A percentile compares a stretch with the other conserved stretches of the same genome.
Conservation (phyloP, 2,888 invertebrate species). For the Callyntrura guangdongensis region DNA sequence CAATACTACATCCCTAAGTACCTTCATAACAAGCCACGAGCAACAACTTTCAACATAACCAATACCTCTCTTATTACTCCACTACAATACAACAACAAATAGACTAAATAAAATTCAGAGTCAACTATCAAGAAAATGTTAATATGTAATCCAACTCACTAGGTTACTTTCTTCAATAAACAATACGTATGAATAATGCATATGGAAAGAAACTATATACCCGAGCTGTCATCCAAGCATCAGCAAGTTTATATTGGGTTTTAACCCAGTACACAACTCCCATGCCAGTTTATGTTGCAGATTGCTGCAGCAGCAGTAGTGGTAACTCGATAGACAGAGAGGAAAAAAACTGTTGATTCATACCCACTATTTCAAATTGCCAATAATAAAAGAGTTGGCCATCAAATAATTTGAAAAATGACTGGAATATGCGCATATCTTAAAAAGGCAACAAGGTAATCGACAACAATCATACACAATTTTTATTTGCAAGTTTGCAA, state of each 20-base stretch:
- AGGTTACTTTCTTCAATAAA: constrained; percentile 55
- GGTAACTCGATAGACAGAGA: too few species aligned
- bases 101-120: neutral
- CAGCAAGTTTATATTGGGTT: neutral
- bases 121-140: neutral
- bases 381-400: constrained; percentile 51
- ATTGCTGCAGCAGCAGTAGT: neutral
- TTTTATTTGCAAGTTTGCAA: constrained; percentile 49
- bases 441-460: constrained; percentile 68
- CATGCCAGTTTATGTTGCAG: neutral
- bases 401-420: constrained; percentile 53
- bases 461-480: constrained; percentile 47
- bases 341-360: constrained; percentile 20
- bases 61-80: neutral
- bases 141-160: constrained; percentile 39
- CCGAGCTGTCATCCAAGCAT: constrained; percentile 12
- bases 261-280: constrained; percentile 35
- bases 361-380: constrained; percentile 20
- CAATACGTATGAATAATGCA: constrained; percentile 60
- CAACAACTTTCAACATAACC: constrained; percentile 20
- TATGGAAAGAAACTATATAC: constrained; percentile 25
- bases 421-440: constrained; percentile 65
- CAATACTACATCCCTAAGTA: too few species aligned
- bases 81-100: constrained; percentile 27
- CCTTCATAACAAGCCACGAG: constrained; percentile 40